A percentile compares a stretch with the other conserved stretches of the same genome.
Conservation (phyloP, 2,113 vertebrate species). For the Erythrolamprus reginae region DNA sequence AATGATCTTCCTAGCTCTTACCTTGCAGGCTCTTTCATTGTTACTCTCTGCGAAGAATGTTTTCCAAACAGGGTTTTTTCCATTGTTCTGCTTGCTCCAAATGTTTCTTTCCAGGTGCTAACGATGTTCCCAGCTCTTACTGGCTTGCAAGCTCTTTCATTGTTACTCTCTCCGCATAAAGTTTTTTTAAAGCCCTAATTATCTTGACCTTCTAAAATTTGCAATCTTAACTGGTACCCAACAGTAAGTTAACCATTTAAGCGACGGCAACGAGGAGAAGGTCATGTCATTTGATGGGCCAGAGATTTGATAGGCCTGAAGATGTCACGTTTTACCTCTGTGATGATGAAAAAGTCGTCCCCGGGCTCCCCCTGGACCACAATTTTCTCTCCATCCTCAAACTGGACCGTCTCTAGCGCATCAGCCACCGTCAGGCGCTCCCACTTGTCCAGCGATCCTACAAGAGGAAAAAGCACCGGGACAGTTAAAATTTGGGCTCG, state of each 20-base stretch:
- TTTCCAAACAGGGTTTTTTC: too few relatives aligned
- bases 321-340: slow-evolving; percentile 77
- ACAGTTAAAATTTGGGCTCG: not conserved
- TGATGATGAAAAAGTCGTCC: slow-evolving; percentile 96
- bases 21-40: too few relatives aligned
- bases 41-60: too few relatives aligned
- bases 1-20: too few relatives aligned
- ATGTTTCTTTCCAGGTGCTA: too few relatives aligned
- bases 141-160: too few relatives aligned
- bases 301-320: not conserved
- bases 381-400: slow-evolving; percentile 95
- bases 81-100: too few relatives aligned
- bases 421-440: slow-evolving; percentile 94
- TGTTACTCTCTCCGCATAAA: too few relatives aligned
- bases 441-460: slow-evolving; percentile 98
- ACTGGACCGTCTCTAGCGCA: slow-evolving; percentile 91
- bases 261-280: not conserved
- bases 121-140: too few relatives aligned
- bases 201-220: not conserved
- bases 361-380: slow-evolving; percentile 94
- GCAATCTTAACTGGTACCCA: not conserved
- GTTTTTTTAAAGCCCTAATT: too few relatives aligned
- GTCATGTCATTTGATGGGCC: not conserved
- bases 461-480: slow-evolving; percentile 26
- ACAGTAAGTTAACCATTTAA: not conserved